Conservation (phyloP, 2,797 vertebrate species). For the Poeciliopsis paucimaculata region DNA sequence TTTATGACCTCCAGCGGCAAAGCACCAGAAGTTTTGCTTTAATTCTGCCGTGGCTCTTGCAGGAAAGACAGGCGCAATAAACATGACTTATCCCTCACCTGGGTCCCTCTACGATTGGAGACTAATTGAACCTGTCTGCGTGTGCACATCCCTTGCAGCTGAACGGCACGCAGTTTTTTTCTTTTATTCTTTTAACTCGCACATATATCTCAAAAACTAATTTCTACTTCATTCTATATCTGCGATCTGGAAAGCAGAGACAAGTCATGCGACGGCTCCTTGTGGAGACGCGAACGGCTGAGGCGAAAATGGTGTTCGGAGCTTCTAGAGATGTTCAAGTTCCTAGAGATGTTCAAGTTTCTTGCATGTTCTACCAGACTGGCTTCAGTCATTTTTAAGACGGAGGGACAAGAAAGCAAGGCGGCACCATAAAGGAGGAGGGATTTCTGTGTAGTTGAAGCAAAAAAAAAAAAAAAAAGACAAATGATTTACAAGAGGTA, state of each 20-base stretch:
- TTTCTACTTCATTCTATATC: conserved; percentile 59
- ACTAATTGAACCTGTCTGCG: conserved; percentile 59
- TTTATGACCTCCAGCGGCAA: conserved; percentile 61
- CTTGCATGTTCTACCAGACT: conserved; percentile 74
- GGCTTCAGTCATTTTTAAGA: conserved; percentile 39
- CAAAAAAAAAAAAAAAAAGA: conserved; percentile 31
- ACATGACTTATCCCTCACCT: conserved; percentile 69
- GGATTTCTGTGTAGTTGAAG: conserved; percentile 24
- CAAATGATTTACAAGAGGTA: conserved; percentile 30
- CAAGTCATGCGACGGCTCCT: conserved; percentile 61
- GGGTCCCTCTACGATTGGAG: conserved; percentile 32
- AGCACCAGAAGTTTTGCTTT: conserved; percentile 55
- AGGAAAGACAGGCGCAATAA: conserved; percentile 63
- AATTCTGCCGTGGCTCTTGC: conserved; percentile 48
- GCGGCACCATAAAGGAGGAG: conserved; percentile 12
- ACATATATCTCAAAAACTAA: conserved; percentile 55
- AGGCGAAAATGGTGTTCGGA: conserved; percentile 61
- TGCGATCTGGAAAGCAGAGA: conserved; percentile 47
- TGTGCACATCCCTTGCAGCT: neutral
- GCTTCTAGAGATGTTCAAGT: conserved; percentile 68
- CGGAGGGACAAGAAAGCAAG: conserved; percentile 29
- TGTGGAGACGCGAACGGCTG: conserved; percentile 57
- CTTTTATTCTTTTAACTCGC: neutral
- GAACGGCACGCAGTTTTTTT: conserved; percentile 7
- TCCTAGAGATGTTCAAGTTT: conserved; percentile 67